These are phyloP conservation scores for Plagodis pulveraria DNA, from an alignment of 2,888 invertebrate species.

Conservation along the genomic window DNA sequence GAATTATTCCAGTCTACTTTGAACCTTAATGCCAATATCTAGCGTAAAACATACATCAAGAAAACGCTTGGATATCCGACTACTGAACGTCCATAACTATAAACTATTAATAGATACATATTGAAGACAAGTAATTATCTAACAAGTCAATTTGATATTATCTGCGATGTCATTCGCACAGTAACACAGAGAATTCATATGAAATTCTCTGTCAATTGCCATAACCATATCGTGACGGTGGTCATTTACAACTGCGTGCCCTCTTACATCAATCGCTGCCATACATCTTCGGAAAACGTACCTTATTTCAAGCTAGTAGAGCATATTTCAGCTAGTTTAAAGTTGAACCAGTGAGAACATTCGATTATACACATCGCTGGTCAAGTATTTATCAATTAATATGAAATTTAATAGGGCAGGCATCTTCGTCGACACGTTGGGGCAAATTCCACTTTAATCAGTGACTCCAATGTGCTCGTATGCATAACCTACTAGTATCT, in stretches of 20 bases:
- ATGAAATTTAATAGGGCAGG: slow-evolving; percentile 73
- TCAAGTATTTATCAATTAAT: slow-evolving; percentile 83
- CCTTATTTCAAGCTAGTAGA: slow-evolving; percentile 15
- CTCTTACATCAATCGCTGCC: slow-evolving; percentile 32
- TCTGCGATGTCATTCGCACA: slow-evolving; percentile 16
- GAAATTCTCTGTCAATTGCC: slow-evolving; percentile 46
- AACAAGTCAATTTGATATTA: slow-evolving; percentile 5
- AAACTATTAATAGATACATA: not conserved
- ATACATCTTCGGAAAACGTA: slow-evolving; percentile 28
- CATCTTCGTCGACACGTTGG: slow-evolving; percentile 60
- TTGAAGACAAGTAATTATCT: not conserved
- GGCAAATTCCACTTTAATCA: slow-evolving; percentile 66
- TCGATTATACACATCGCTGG: slow-evolving; percentile 77
- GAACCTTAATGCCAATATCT: too few relatives aligned
- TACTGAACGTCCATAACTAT: not conserved
- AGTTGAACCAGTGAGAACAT: slow-evolving; percentile 70
- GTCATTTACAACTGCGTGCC: slow-evolving; percentile 44
- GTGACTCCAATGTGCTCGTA: slow-evolving; percentile 20
- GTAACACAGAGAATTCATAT: slow-evolving; percentile 42
- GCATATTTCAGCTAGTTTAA: slow-evolving; percentile 22
- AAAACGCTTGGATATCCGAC: not conserved
- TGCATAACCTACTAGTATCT: slow-evolving; percentile 11
- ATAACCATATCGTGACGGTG: slow-evolving; percentile 41
- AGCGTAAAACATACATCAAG: too few relatives aligned
- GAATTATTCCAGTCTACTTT: too few relatives aligned